Base-by-base conservation (phyloP, 2,797 vertebrate species). In the Tachyglossus aculeatus region DNA sequence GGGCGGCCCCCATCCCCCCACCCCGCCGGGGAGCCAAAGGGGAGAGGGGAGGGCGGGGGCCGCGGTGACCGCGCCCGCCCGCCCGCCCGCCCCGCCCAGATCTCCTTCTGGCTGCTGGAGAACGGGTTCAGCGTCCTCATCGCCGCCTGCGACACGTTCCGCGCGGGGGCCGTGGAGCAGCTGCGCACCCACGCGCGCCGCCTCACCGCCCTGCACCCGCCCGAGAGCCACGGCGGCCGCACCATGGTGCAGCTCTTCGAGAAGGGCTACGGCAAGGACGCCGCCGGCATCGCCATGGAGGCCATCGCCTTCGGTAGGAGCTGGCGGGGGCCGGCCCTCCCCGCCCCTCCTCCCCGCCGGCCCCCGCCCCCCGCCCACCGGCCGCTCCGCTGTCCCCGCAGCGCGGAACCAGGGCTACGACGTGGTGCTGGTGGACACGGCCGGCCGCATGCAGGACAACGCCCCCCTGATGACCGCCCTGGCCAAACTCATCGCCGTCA, bases 371-470 rank as follows among this genome's bases (percentile, higher is more conserved):
- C 11, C 12, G 25, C 45, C 45, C 15, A 48, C 2, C 16, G n/a
- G 25, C 27, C 25, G 52, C 2, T 7, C 21, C 25, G 52, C 2
- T 7, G 21, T 51, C n/a, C 55, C 58, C 50, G 4, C 80, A 99
- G 98, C 98, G 41, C 96, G 97, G 24, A 97, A 98, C 88, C 98
- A 99, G 90, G 90, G 85, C 25, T 98, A 98, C 31, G 96, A 99
- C 0, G 98, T 99, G 89, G 98, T 99, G 71, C 89, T 99, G 93
- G 97, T 99, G 91, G 98, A 99, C 91, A 99, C 98, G 0, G 98
- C 98, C 0, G 98, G 98, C 62, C 97, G 98, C 58, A 99, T 99
- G 98, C 98, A 99, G 92, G 98, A 99, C 92, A 99, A 99, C 2
- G 94, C 94, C 7, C 98, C 98, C 11, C 86, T 99, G 69, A 99